Base-by-base conservation (phyloP, 2,113 vertebrate species). In the Typhlomys cinereus region DNA sequence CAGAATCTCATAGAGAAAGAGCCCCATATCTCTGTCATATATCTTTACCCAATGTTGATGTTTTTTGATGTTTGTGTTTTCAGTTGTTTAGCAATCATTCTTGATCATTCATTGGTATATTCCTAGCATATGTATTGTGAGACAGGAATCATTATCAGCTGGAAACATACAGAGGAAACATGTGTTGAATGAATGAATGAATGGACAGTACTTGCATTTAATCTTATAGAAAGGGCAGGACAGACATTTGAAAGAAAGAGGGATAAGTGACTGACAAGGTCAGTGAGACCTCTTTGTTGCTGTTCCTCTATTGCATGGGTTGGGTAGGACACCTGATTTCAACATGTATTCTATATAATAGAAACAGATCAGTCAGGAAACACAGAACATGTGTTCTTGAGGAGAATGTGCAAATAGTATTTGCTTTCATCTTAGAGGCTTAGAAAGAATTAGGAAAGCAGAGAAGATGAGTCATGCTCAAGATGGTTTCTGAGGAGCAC, bases 271-370 rank as follows among this genome's bases (percentile, higher is more conserved):
- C 34, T 39, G 36, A 44, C 44, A 89, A 94, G 52, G 66, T 36
- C 71, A 34, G 74, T 18, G 69, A 70, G 52, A 14, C 54, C 39
- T 90, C 67, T 29, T 81, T 85, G 10, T 66, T 82, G 70, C 18
- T 64, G 66, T 94, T 86, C 31, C 21, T 86, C 29, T 31, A 61
- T 46, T 79, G 21, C 79, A 20, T 84, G 34, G 41, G 36, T 5
- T 44, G 69, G 14, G 69, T 71, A 44, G 66, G 25, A 74, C 48
- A 44, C 61, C 21, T 76, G 73, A 90, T 62, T 94, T 89, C 4
- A 39, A 39, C 3, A 67, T 54, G 14, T 46, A 86, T 83, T 83
- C 39, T 94, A 17, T 87, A 23, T 78, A 86, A 92, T 71, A 73
- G 20, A 34, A 86, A 44, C 17, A 91, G 67, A 46, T 46, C 23